Conservation (phyloP, 2,888 invertebrate species). For the Drosophila affinis region DNA sequence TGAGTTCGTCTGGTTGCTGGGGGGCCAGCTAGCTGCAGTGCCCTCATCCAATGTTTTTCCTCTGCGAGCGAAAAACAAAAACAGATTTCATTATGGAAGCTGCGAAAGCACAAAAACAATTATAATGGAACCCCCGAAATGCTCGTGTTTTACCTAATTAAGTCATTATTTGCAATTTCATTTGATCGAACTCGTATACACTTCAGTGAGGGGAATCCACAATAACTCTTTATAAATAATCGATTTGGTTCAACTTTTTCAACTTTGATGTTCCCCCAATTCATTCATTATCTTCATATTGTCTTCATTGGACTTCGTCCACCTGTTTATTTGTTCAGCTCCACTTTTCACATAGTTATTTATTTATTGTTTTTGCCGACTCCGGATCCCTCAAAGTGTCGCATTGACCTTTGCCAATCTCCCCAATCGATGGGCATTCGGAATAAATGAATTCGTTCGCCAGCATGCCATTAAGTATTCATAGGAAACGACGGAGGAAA, state of each 20-base stretch:
- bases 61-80: constrained; percentile 39
- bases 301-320: background rate
- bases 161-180: constrained; percentile 8
- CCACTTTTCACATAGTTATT: background rate
- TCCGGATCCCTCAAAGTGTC: constrained; percentile 17
- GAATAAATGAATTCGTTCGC: constrained; percentile 33
- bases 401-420: constrained; percentile 24
- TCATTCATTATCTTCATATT: background rate
- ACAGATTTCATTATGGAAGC: constrained; percentile 36
- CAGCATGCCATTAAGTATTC: constrained; percentile 27
- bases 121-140: constrained; percentile 3
- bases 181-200: constrained; percentile 16
- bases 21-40: constrained; percentile 2
- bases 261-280: background rate
- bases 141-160: constrained; percentile 15
- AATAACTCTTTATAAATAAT: background rate
- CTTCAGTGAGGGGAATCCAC: background rate
- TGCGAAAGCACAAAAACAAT: constrained; percentile 34
- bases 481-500: constrained; percentile 1
- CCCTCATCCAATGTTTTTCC: constrained; percentile 3
- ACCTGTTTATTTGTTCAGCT: background rate
- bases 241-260: background rate
- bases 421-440: constrained; percentile 28
- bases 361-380: background rate
- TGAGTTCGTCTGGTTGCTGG: constrained; percentile 22